Percentiles rank a stretch among this genome's conserved stretches.
These are phyloP conservation scores for Aphidoletes aphidimyza DNA, from an alignment of 2,888 invertebrate genomes.

Conservation along the genomic window DNA sequence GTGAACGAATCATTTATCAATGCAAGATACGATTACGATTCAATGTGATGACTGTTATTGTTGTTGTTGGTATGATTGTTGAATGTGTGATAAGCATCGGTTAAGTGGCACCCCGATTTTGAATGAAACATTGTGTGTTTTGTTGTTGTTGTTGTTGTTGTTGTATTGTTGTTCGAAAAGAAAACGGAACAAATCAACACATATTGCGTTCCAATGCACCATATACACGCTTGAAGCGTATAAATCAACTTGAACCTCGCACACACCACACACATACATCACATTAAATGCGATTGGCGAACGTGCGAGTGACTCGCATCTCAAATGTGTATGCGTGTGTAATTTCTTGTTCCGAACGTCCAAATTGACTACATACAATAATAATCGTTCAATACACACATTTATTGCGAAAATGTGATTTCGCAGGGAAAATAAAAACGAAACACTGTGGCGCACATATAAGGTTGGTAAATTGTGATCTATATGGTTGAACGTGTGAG, in stretches of 20 bases:
- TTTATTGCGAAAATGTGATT: background rate
- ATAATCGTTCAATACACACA: background rate
- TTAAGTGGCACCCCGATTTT: constrained; percentile 5
- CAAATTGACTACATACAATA: too few species aligned
- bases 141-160: too few species aligned
- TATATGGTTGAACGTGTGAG: too few species aligned
- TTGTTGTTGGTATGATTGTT: background rate
- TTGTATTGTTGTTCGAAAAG: background rate
- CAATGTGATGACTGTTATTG: too few species aligned
- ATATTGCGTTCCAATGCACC: constrained; percentile 7
- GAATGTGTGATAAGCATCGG: constrained; percentile 30
- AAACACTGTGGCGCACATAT: background rate
- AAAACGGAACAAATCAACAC: background rate
- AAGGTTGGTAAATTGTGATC: too few species aligned
- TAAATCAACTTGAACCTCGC: background rate
- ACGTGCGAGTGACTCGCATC: too few species aligned
- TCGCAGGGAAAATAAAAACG: background rate
- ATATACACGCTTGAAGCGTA: background rate
- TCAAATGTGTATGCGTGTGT: too few species aligned
- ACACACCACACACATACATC: background rate
- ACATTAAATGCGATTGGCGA: too few species aligned
- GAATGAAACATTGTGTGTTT: constrained; percentile 27
- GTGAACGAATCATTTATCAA: too few species aligned
- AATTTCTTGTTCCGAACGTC: too few species aligned
- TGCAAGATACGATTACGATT: too few species aligned